Evolutionary conservation across 2,888 invertebrate genomes (phyloP), one percentile per base, ranked within the genome.

Genomic region (Drosophila anceps): DNA sequence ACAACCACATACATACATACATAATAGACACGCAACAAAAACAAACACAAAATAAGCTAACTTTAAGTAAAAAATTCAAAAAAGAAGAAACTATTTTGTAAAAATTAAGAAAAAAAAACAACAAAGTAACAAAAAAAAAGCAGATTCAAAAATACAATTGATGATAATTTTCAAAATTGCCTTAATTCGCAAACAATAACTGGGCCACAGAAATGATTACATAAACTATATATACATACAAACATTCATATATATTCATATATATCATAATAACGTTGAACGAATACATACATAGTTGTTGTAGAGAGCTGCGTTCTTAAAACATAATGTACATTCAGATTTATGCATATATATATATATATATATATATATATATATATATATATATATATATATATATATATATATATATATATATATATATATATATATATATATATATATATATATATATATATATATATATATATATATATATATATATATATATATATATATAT

Each of bases 151-250:
- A 71, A 70, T 62, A 77, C 63, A 77, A 71, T 67, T 68, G 46
- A 73, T 68, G 54, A 75, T 70, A 43, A 77, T 78, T 77, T 78
- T 68, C 65, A 73, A 78, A 81, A 77, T 81, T 81, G 78, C 78
- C 72, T 81, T 81, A 81, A 71, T 67, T 66, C 63, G 50, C 54
- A 71, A 76, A 71, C 71, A 63, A 70, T 63, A 81, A 67, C 71
- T 76, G 76, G 76, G 61, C 76, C 76, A 76, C 43, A 62, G 39
- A 71, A 41, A 63, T 13, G 29, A 55, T 50, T 51, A 53, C 24
- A 53, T 15, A 24, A 53, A 53, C 51, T 27, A 41, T 39, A 18
- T 3, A 44, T 39, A 50, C 15, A 44, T 1, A 46, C 24, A 59
- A 15, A 54, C 43, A 58, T 20, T 31, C 7, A 37, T 12, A 65